Evolutionary conservation across 2,113 vertebrate species (phyloP).

Genomic region (Oostethus manadensis): DNA sequence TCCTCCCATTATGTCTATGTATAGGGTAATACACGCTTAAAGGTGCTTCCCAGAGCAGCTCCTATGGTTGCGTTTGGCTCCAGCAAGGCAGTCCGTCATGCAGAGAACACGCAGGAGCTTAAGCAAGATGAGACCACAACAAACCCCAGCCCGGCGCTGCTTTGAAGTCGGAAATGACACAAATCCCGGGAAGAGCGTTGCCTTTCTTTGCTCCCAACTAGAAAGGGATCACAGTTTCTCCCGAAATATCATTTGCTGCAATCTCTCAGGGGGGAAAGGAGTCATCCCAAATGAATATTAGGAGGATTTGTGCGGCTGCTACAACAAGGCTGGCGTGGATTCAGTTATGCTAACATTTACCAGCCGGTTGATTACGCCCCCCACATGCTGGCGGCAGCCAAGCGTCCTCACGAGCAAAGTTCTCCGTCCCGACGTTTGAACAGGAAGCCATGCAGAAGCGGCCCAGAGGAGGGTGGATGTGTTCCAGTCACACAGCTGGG

Average conservation of each 20-base stretch:
- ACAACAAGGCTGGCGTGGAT: background rate
- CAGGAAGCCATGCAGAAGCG: slow-evolving; percentile 12
- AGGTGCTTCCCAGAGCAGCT: background rate
- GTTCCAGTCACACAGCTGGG: slow-evolving; percentile 14
- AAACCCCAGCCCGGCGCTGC: slow-evolving; percentile 37
- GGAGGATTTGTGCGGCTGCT: background rate
- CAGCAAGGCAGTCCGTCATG: slow-evolving; percentile 35
- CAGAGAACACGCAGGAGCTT: slow-evolving; percentile 40
- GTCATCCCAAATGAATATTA: background rate
- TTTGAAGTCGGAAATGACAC: slow-evolving; percentile 54
- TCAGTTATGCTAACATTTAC: slow-evolving; percentile 3
- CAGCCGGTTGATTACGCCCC: background rate
- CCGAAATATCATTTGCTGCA: background rate
- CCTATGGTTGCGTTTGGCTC: slow-evolving; percentile 9
- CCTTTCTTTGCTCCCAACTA: slow-evolving; percentile 35
- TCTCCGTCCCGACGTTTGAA: background rate
- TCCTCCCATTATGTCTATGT: too few relatives aligned
- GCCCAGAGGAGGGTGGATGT: slow-evolving; percentile 13
- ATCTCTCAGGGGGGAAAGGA: background rate
- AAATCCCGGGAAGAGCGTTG: slow-evolving; percentile 43
- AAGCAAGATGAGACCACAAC: slow-evolving; percentile 37
- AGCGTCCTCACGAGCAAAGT: background rate
- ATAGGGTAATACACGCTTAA: too few relatives aligned
- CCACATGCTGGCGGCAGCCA: background rate
- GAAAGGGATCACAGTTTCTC: slow-evolving; percentile 1